Base-by-base conservation (phyloP, 2,797 vertebrate genomes). In the Gobio occitaniae region DNA sequence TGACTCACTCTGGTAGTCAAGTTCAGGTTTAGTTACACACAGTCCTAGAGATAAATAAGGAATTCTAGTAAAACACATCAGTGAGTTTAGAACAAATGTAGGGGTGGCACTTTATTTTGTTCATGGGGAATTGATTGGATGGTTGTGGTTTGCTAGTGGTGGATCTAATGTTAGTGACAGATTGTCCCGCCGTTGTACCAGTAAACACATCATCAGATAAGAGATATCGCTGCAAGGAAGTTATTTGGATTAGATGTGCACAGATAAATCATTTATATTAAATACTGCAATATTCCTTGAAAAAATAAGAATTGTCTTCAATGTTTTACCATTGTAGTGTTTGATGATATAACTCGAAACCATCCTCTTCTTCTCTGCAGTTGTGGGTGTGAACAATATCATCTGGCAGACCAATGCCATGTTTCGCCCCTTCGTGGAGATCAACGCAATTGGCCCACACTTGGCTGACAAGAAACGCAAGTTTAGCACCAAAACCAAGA, bases 361-460 rank as follows among this genome's bases (percentile, higher is more conserved):
- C 59, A 36, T 76, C n/a, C 10, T 36, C 50, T 54, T 68, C 41
- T 65, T 65, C 4, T 68, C 10, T 83, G 38, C 85, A 99, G 98
- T 99, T 92, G 94, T 98, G 47, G 97, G 93, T 19, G 96, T 99
- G 76, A 97, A 98, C 89, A 97, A 98, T 85, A 95, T 99, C 65
- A 94, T 90, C 90, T 99, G 98, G 98, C 97, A 98, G 93, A 99
- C 98, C 41, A 97, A 95, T 0, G 95, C 97, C 54, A 99, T 99
- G 97, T 99, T 99, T 94, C 95, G 98, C n/a, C 98, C 98, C 0
- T 99, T 99, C 2, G 98, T 99, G 52, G 98, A 99, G 93, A 96
- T 99, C 80, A 99, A 94, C 69, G 93, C 97, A 0, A 90, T 99
- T 54, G 98, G 98, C 63, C 98, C 98, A 48, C 97, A 96, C 84